These are phyloP conservation scores for Caracal caracal DNA, from an alignment of 2,113 vertebrate genomes.

Conservation along the genomic window DNA sequence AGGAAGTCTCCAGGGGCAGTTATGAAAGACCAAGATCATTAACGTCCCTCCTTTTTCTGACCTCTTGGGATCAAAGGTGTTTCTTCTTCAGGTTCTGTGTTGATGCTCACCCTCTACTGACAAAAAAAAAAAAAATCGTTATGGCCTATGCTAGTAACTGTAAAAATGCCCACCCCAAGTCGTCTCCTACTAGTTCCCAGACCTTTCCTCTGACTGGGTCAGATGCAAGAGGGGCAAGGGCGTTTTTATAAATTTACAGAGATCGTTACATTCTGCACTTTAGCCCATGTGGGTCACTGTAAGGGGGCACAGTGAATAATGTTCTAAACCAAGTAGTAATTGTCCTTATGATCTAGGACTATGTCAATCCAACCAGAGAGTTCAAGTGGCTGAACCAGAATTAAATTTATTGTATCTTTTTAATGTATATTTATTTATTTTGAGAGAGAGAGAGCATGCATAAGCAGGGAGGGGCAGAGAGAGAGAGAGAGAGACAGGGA, in stretches of 20 bases:
- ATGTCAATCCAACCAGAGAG: background rate
- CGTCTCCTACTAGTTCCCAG: background rate
- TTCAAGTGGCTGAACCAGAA: background rate
- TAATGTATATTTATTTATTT: too few species aligned
- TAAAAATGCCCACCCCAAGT: background rate
- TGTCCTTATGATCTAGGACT: background rate
- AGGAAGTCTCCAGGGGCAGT: background rate
- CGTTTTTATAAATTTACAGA: constrained; percentile 4
- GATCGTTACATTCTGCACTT: background rate
- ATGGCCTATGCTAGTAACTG: background rate
- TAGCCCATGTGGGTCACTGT: background rate
- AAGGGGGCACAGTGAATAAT: background rate
- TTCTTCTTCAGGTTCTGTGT: background rate
- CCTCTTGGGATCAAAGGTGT: background rate
- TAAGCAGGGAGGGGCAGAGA: too few species aligned
- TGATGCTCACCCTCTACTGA: background rate
- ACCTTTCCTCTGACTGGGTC: background rate
- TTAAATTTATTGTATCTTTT: background rate
- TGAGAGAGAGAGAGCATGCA: too few species aligned
- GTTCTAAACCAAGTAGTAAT: constrained; percentile 8
- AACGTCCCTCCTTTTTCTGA: background rate
- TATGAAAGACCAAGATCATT: background rate
- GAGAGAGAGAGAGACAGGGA: too few species aligned
- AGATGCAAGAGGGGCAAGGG: background rate
- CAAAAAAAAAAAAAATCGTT: background rate